Percentiles rank a stretch among this genome's conserved stretches.
These are phyloP conservation scores for Penaeus chinensis DNA, from an alignment of 1,140 invertebrate genomes.

Conservation along the genomic window DNA sequence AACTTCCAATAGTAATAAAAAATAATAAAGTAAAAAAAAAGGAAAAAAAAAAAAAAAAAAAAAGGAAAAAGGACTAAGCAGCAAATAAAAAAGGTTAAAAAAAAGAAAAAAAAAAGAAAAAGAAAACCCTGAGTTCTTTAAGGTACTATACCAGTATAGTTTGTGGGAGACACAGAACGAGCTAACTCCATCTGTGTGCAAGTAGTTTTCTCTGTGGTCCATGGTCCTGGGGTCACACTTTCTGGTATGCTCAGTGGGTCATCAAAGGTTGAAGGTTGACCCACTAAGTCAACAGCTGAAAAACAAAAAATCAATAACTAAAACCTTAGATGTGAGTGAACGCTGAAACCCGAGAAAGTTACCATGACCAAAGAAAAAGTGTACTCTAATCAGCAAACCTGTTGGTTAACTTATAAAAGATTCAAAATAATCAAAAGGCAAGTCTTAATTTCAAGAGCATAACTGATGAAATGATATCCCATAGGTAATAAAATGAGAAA, in stretches of 20 bases:
- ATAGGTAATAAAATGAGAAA: too few relatives aligned
- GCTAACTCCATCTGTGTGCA: conserved; percentile 45
- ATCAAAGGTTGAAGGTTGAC: conserved; percentile 31
- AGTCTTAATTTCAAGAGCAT: too few relatives aligned
- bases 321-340: neutral
- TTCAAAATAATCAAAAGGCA: too few relatives aligned
- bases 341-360: too few relatives aligned
- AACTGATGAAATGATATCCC: too few relatives aligned
- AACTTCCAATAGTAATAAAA: too few relatives aligned
- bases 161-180: conserved; percentile 25
- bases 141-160: conserved; percentile 16
- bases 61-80: neutral
- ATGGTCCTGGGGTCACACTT: conserved; percentile 33
- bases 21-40: too few relatives aligned
- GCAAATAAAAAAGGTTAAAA: neutral
- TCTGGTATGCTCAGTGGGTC: conserved; percentile 50
- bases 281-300: conserved; percentile 48
- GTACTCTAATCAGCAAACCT: too few relatives aligned
- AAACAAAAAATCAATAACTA: neutral
- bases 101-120: neutral
- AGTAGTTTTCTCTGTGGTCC: neutral
- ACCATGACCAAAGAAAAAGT: too few relatives aligned
- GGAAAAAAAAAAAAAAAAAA: neutral
- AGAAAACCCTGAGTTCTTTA: neutral
- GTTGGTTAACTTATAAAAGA: too few relatives aligned